These are phyloP conservation scores for Minunthozetes semirufus DNA, from an alignment of 2,888 invertebrate species.

Conservation along the genomic window DNA sequence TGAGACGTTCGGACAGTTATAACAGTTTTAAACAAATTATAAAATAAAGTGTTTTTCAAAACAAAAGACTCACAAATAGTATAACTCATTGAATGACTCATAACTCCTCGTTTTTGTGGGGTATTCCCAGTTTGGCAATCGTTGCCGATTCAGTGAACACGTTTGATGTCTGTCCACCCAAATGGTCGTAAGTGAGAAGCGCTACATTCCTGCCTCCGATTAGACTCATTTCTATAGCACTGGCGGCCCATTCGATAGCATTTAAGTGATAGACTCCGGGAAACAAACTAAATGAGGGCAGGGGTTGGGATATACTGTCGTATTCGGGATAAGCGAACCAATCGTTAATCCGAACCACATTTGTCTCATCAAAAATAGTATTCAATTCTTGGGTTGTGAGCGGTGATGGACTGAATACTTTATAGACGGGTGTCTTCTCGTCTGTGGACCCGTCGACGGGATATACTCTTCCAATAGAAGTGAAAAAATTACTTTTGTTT, in stretches of 20 bases:
- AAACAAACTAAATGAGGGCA: slow-evolving; percentile 53
- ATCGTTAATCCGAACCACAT: slow-evolving; percentile 47
- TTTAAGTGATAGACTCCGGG: slow-evolving; percentile 56
- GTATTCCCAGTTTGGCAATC: too few relatives aligned
- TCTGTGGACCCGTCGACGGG: slow-evolving; percentile 29
- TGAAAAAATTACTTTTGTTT: slow-evolving; percentile 48
- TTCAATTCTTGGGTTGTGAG: slow-evolving; percentile 51
- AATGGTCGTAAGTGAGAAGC: slow-evolving; percentile 47
- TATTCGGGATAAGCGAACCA: slow-evolving; percentile 59
- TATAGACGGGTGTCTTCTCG: slow-evolving; percentile 50
- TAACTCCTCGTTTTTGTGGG: background rate
- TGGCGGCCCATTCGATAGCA: slow-evolving; percentile 60
- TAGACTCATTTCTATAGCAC: slow-evolving; percentile 62
- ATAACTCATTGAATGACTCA: background rate
- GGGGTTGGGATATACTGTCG: slow-evolving; percentile 41
- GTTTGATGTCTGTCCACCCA: slow-evolving; percentile 7
- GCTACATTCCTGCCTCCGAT: slow-evolving; percentile 59
- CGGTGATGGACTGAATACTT: slow-evolving; percentile 55
- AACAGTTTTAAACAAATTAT: too few relatives aligned
- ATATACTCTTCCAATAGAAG: slow-evolving; percentile 39
- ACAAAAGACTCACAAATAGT: background rate
- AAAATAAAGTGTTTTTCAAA: background rate
- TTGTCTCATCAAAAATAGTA: slow-evolving; percentile 51
- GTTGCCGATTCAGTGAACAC: background rate
- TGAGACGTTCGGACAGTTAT: too few relatives aligned